These are phyloP conservation scores for Agrypnia vestita DNA, from an alignment of 1,140 invertebrate species.

Conservation along the genomic window DNA sequence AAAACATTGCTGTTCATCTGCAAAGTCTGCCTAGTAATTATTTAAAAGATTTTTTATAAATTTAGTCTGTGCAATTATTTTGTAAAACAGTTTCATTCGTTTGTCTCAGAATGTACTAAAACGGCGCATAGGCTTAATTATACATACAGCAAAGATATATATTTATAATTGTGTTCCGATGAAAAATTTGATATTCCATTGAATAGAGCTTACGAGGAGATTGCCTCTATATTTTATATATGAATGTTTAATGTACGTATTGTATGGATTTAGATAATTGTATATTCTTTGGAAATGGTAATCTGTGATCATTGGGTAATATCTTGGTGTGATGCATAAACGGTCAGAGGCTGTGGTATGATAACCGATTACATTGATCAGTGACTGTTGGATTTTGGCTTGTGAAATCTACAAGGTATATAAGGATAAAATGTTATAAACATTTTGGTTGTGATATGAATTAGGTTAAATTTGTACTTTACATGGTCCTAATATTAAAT, in stretches of 20 bases:
- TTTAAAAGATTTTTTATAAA: too few species aligned
- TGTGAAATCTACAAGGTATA: conserved; percentile 32
- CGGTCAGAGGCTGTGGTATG: neutral
- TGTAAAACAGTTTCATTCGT: too few species aligned
- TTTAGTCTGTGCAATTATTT: too few species aligned
- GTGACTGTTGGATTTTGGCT: conserved; percentile 5
- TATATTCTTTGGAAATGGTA: neutral
- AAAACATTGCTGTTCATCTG: too few species aligned
- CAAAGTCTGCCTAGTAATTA: too few species aligned
- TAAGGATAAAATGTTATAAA: conserved; percentile 56
- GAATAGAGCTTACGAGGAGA: conserved; percentile 13
- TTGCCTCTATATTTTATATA: conserved; percentile 12
- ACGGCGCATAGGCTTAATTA: too few species aligned
- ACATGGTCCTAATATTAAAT: conserved; percentile 50
- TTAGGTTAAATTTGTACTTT: conserved; percentile 47
- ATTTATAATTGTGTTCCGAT: conserved; percentile 4
- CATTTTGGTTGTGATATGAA: conserved; percentile 60
- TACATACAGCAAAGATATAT: too few species aligned
- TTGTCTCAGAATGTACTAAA: too few species aligned
- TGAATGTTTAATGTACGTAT: conserved; percentile 9
- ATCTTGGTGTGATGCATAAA: neutral
- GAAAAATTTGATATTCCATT: conserved; percentile 27
- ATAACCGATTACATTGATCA: too few species aligned
- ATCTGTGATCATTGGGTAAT: conserved; percentile 48
- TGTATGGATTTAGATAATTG: neutral